Evolutionary conservation across 35 echinoderm and acorn worm genomes (phyloP).

Genomic region (Holothuria glaberrima): DNA sequence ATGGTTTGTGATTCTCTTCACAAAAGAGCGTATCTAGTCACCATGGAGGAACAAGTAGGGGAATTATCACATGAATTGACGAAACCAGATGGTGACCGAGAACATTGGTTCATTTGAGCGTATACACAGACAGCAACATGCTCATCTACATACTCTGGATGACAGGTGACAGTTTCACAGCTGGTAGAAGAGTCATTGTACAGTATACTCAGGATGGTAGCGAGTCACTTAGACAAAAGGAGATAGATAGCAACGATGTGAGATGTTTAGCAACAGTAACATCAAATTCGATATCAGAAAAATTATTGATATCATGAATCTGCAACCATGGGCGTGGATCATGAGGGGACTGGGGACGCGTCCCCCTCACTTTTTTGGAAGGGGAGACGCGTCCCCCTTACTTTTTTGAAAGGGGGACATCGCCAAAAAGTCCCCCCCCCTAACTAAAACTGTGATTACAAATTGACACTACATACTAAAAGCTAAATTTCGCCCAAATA

Average conservation of each 20-base stretch:
- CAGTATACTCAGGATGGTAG: too few relatives aligned
- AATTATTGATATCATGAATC: not conserved
- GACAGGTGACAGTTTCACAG: too few relatives aligned
- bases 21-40: not conserved
- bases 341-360: too few relatives aligned
- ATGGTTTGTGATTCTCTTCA: not conserved
- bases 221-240: not conserved
- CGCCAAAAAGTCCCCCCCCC: too few relatives aligned
- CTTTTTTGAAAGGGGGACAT: too few relatives aligned
- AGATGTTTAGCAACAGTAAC: not conserved
- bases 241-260: not conserved
- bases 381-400: too few relatives aligned
- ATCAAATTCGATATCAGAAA: not conserved
- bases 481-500: too few relatives aligned
- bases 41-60: too few relatives aligned
- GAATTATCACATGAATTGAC: not conserved
- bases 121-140: not conserved
- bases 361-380: too few relatives aligned
- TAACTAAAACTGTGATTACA: too few relatives aligned
- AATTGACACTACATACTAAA: too few relatives aligned
- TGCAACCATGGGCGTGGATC: too few relatives aligned
- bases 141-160: slow-evolving; percentile 10
- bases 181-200: not conserved
- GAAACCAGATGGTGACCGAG: not conserved
- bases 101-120: not conserved